Conservation (phyloP, 37 sponge, comb jelly and placozoan species). For the Chondrosia reniformis region DNA sequence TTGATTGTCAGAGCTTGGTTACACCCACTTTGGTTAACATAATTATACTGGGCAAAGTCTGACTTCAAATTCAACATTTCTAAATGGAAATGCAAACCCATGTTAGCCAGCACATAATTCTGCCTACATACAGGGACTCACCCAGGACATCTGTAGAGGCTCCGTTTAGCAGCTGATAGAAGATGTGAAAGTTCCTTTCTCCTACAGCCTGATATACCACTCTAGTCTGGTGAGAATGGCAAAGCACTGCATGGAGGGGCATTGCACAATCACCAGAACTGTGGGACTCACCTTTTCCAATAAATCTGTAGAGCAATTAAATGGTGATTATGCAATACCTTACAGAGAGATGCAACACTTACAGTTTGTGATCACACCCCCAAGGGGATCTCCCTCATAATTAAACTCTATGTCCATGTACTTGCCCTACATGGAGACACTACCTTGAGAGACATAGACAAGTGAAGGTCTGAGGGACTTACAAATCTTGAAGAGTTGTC, state of each 20-base stretch:
- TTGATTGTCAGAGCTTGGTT: slow-evolving; percentile 32
- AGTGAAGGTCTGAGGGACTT: neutral
- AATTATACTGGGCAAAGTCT: slow-evolving; percentile 39
- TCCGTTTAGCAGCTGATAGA: slow-evolving; percentile 78
- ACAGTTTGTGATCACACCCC: slow-evolving; percentile 86
- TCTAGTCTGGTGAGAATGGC: slow-evolving; percentile 46
- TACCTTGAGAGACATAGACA: neutral
- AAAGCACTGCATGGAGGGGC: neutral
- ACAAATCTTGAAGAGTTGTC: slow-evolving; percentile 94
- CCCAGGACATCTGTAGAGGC: slow-evolving; percentile 49
- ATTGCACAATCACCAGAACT: neutral
- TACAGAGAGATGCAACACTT: slow-evolving; percentile 22
- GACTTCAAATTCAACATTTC: slow-evolving; percentile 64
- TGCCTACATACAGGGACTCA: slow-evolving; percentile 13
- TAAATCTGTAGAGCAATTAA: slow-evolving; percentile 16
- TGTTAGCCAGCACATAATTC: neutral
- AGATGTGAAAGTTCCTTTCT: slow-evolving; percentile 91
- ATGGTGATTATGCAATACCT: neutral
- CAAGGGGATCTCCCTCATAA: slow-evolving; percentile 82
- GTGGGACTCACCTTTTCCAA: slow-evolving; percentile 30
- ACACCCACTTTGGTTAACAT: slow-evolving; percentile 57
- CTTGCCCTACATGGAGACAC: slow-evolving; percentile 64
- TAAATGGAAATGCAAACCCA: neutral
- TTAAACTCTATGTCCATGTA: slow-evolving; percentile 96
- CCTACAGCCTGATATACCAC: slow-evolving; percentile 62